Evolutionary conservation across 2,113 vertebrate genomes (phyloP), one percentile per base, ranked within the genome.

Genomic region (Brachyistius frenatus): DNA sequence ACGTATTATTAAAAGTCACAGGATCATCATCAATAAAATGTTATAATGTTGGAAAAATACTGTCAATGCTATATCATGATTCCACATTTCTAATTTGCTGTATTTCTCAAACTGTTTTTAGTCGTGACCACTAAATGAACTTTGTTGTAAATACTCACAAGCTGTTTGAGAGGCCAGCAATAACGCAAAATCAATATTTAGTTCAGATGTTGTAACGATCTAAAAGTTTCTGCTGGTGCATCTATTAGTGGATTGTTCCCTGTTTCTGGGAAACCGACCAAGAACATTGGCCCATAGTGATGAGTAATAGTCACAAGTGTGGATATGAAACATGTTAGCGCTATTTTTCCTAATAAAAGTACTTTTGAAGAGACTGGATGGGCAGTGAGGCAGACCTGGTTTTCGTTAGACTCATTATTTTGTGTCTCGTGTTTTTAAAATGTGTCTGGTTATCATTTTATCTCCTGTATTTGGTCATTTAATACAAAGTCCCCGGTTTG

Each of bases 241-340:
- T 83, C 65, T 86, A 67, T 83, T 81, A 81, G 73, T 49, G 44
- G 37, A 73, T 64, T 83, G n/a, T 76, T 76, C 53, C 3, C 66
- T 47, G 52, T 44, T 81, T 88, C 83, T 88, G 74, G 79, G 65
- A 86, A 79, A 56, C 30, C 36, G 58, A 86, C 80, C 84, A 84
- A 86, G 76, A 71, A 32, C 64, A 49, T 65, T 64, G 41, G 50
- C 52, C 44, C 35, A 46, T 67, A 78, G 69, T 41, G 72, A 63
- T 84, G 73, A 86, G n/a, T 78, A 58, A 84, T 68, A 10, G 53
- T 37, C 75, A 7, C 33, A 65, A 58, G 66, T 58, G 65, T 57
- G 62, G 31, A 56, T 50, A 32, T 80, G 37, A 58, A 62, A 78
- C 44, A 61, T 64, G 30, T 55, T 54, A 66, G 1, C 35, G 3